phyloP scores from a whole-genome alignment of 2,797 vertebrate genomes.

The Anas bernieri region DNA sequence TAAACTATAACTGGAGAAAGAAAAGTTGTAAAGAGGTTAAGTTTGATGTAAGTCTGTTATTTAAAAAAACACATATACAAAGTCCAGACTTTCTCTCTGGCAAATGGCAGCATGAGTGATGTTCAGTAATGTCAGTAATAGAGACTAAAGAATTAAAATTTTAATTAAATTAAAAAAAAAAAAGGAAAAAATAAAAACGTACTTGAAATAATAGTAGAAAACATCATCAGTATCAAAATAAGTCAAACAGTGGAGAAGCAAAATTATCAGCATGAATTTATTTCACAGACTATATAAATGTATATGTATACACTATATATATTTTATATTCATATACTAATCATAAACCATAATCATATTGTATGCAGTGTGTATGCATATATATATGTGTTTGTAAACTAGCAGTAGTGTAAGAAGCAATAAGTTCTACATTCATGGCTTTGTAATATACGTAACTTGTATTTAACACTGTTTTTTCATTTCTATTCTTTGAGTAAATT shows the following conservation, averaged over 20 bases:
- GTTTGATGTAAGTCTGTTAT: conserved; percentile 11
- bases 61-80: background rate
- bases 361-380: background rate
- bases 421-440: background rate
- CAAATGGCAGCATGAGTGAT: background rate
- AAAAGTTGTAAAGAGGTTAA: conserved; percentile 43
- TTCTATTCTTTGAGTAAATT: background rate
- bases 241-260: background rate
- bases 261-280: background rate
- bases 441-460: background rate
- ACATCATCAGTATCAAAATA: background rate
- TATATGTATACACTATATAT: background rate
- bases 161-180: background rate
- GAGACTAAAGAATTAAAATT: background rate
- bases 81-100: background rate
- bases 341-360: too few relatives aligned
- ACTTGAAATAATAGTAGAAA: background rate
- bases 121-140: background rate
- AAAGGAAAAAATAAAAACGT: background rate
- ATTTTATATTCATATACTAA: background rate
- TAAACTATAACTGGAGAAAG: conserved; percentile 53
- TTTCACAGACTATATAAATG: background rate
- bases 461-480: background rate
- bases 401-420: background rate
- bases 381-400: background rate